Evolutionary conservation across 2,797 vertebrate species (phyloP), one percentile per base, ranked within the genome.

Genomic region (Poeciliopsis paucimaculata): DNA sequence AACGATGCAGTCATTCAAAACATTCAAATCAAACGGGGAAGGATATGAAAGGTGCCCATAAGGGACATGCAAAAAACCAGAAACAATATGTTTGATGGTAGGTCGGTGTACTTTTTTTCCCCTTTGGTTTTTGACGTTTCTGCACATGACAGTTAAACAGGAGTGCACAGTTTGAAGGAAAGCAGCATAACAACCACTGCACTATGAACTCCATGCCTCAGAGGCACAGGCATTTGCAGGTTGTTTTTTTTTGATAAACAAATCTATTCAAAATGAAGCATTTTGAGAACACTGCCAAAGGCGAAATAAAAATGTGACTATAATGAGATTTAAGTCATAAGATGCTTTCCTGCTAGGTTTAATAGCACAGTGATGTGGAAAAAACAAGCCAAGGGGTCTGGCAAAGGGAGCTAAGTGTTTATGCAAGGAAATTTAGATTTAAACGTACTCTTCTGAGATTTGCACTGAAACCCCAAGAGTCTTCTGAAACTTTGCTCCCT

Each of bases 1-100:
- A 87, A 0, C 90, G 86, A 86, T 73, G 75, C 18, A 86, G 90
- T 78, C 77, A 85, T 66, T 91, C 92, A 73, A 91, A 92, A 74
- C 82, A 88, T 1, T 18, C 76, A 53, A 76, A 84, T 9, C 90
- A 84, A 46, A 81, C 71, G 1, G 87, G 46, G 45, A 93, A 90
- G 84, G 85, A 82, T 66, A 81, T 23, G 28, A 93, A 94, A 62
- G 72, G 49, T 51, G 49, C 81, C 45, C 75, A 75, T n/a, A 91
- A 90, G n/a, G 91, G 82, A 45, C 86, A 78, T 41, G 66, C 82
- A 26, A 93, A 90, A n/a, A 93, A 90, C 71, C 90, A 84, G 1
- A 95, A 93, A 77, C 92, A 96, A 47, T 96, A 96, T 62, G 94
- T 96, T 49, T 96, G 89, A 96, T 13, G 0, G 36, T 74, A 41